Percentiles rank a stretch among this genome's conserved stretches.
phyloP scores from a whole-genome alignment of 1,140 invertebrate species.

The Sycobia sp. region DNA sequence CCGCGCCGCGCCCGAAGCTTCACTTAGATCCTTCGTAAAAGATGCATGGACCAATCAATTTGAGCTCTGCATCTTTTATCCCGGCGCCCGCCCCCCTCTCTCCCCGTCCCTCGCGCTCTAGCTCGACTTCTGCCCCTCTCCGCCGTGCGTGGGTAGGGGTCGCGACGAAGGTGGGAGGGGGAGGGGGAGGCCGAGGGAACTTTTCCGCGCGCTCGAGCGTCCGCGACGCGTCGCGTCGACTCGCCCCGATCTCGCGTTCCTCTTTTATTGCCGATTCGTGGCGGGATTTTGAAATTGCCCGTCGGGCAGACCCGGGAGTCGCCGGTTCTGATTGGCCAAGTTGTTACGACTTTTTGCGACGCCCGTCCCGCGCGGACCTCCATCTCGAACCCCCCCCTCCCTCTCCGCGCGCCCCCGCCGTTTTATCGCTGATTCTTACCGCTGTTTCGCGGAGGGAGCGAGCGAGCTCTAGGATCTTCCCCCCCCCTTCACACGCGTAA shows the following conservation, averaged over 20 bases:
- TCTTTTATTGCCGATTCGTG: conserved; percentile 30
- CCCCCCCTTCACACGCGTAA: too few relatives aligned
- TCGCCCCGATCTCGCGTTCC: background rate
- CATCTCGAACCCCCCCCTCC: background rate
- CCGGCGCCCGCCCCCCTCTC: background rate
- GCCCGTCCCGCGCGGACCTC: conserved; percentile 1
- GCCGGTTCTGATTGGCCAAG: conserved; percentile 25
- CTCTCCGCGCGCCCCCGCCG: too few relatives aligned
- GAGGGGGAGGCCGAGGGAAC: too few relatives aligned
- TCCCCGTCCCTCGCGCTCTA: background rate
- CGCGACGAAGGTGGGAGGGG: too few relatives aligned
- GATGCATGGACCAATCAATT: conserved; percentile 33
- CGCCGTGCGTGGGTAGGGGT: too few relatives aligned
- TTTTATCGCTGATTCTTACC: conserved; percentile 26
- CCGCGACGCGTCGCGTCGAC: too few relatives aligned
- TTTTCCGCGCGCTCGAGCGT: too few relatives aligned
- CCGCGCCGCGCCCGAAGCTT: background rate
- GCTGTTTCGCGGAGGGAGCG: conserved; percentile 22
- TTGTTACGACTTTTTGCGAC: conserved; percentile 23
- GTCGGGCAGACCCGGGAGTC: conserved; percentile 5
- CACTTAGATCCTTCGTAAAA: conserved; percentile 19
- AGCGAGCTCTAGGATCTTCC: conserved; percentile 5
- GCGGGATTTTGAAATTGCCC: conserved; percentile 30
- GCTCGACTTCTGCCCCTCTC: too few relatives aligned
- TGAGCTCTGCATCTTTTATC: conserved; percentile 30